These are phyloP conservation scores for Aphis craccivora DNA, from an alignment of 1,140 invertebrate species.

Conservation along the genomic window DNA sequence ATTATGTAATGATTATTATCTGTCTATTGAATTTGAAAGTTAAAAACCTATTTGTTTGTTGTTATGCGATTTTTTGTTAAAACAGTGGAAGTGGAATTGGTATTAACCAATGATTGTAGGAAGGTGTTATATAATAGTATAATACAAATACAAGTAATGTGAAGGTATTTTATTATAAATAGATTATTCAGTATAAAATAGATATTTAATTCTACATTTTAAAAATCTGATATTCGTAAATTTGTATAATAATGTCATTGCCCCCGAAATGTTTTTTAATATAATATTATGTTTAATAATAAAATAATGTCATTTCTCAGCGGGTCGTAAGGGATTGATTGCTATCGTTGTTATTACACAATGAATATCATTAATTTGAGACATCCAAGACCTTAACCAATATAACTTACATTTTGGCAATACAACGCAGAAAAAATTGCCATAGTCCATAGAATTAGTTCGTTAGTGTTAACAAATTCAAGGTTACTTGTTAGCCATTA, in stretches of 20 bases:
- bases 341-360: slow-evolving; percentile 43
- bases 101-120: not conserved
- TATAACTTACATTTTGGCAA: slow-evolving; percentile 33
- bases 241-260: slow-evolving; percentile 3
- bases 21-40: not conserved
- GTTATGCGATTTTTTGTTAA: not conserved
- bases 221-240: not conserved
- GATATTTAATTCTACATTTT: not conserved
- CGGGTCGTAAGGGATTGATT: slow-evolving; percentile 44
- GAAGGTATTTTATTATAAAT: not conserved
- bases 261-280: not conserved
- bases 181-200: not conserved
- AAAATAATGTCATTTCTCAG: slow-evolving; percentile 47
- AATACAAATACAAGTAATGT: slow-evolving; percentile 15
- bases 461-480: slow-evolving; percentile 49
- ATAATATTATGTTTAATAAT: slow-evolving; percentile 15
- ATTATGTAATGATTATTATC: not conserved
- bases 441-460: slow-evolving; percentile 54
- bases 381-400: slow-evolving; percentile 45
- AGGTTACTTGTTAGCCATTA: not conserved
- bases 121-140: not conserved
- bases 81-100: not conserved
- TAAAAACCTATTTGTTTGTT: not conserved
- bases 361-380: slow-evolving; percentile 41
- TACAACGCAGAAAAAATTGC: slow-evolving; percentile 52